These are phyloP conservation scores for Stichodactyla helianthus DNA, from an alignment of 64 coral and sea anemone genomes.

Conservation along the genomic window DNA sequence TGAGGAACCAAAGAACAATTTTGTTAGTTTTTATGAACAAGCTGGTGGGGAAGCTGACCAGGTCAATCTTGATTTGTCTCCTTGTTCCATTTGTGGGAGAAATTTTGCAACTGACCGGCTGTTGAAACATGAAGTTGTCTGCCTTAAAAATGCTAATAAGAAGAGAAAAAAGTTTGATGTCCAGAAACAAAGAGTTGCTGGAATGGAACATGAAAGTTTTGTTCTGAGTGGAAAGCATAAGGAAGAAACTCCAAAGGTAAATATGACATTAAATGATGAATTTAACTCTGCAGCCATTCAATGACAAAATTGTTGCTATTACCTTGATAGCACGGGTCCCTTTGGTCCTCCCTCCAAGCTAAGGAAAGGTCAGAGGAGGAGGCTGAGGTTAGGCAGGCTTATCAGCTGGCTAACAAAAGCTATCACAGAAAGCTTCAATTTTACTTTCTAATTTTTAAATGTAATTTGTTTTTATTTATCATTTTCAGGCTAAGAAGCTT, in stretches of 20 bases:
- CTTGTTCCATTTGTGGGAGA: slow-evolving; percentile 85
- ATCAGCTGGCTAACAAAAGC: no score
- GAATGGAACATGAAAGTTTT: slow-evolving; percentile 79
- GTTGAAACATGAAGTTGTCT: slow-evolving; percentile 75
- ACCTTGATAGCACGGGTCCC: no score
- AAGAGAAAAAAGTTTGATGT: slow-evolving; percentile 86
- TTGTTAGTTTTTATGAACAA: slow-evolving; percentile 63
- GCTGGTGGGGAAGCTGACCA: slow-evolving; percentile 25
- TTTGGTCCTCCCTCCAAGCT: no score
- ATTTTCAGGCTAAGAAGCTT: slow-evolving; percentile 60
- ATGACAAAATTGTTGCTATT: no score
- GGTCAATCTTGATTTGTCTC: slow-evolving; percentile 42
- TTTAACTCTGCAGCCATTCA: no score
- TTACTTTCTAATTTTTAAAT: no score
- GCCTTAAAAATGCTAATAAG: slow-evolving; percentile 47
- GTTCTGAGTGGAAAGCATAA: slow-evolving; percentile 60
- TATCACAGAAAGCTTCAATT: no score
- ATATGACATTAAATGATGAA: background rate
- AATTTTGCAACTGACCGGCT: slow-evolving; percentile 84
- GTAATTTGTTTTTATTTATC: background rate
- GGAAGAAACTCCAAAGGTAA: slow-evolving; percentile 47
- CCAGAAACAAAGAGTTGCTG: slow-evolving; percentile 64
- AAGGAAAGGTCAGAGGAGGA: no score
- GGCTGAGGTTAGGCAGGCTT: no score
- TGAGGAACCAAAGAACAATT: slow-evolving; percentile 11